These are phyloP conservation scores for Pseudococcus longispinus DNA, from an alignment of 2,888 invertebrate genomes.

Conservation along the genomic window DNA sequence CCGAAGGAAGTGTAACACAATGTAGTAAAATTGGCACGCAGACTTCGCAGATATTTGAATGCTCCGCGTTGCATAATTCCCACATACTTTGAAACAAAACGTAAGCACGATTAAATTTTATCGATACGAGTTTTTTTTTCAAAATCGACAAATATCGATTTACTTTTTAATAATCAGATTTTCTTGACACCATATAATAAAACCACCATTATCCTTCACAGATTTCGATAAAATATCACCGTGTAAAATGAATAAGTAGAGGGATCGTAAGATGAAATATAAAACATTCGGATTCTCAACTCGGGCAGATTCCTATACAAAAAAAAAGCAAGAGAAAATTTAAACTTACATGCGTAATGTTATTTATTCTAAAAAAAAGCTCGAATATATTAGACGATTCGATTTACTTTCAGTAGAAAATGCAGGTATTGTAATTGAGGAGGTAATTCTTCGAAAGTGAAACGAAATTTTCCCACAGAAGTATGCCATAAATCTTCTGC, in stretches of 20 bases:
- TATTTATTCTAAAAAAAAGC: background rate
- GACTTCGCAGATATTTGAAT: slow-evolving; percentile 92
- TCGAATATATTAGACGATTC: background rate
- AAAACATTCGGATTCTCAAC: slow-evolving; percentile 89
- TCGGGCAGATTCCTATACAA: slow-evolving; percentile 74
- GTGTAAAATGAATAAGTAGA: slow-evolving; percentile 89
- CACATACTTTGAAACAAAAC: slow-evolving; percentile 73
- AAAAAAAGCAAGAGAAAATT: slow-evolving; percentile 15
- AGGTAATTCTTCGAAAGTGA: slow-evolving; percentile 86
- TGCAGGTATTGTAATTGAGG: slow-evolving; percentile 78
- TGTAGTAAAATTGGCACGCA: slow-evolving; percentile 92
- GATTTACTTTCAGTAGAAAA: slow-evolving; percentile 43
- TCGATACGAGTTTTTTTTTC: background rate
- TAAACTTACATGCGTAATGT: slow-evolving; percentile 8
- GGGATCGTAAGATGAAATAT: slow-evolving; percentile 89
- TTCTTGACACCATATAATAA: slow-evolving; percentile 96
- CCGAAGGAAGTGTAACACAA: slow-evolving; percentile 91
- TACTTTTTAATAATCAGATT: slow-evolving; percentile 92
- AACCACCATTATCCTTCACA: slow-evolving; percentile 86
- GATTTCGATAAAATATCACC: slow-evolving; percentile 90
- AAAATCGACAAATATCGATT: slow-evolving; percentile 60
- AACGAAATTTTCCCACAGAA: slow-evolving; percentile 90
- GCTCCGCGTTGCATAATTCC: slow-evolving; percentile 88
- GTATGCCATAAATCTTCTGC: slow-evolving; percentile 91
- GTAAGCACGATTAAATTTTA: background rate